Base-by-base conservation (phyloP, 2,888 invertebrate species). In the Pristionchus japonicus region DNA sequence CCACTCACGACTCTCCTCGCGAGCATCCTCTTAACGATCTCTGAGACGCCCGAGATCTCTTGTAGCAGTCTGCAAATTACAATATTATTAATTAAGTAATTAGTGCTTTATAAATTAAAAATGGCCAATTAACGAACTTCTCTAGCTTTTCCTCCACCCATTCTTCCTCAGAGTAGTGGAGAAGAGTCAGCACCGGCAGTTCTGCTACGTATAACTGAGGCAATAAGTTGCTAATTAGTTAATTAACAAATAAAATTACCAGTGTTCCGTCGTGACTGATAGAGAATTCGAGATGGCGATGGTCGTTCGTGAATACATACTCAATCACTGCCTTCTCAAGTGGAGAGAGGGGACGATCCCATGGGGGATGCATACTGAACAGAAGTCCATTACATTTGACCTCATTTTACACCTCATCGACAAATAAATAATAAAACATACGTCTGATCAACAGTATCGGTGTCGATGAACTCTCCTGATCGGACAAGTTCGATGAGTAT, bases 291-390 rank as follows among this genome's bases (percentile, higher is more conserved):
- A 89, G 87, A 40, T 84, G 40, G 9, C 89, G 89, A 64, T 87
- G 88, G 31, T 90, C 89, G n/a, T 89, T 37, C 4, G 85, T 77
- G 23, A 90, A 86, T 13, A 77, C 88, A 67, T 88, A 87, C 64
- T 88, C 88, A 15, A 90, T 67, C 1, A 83, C 77, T 27, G 90
- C 85, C n/a, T 70, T 88, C 67, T 90, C 90, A 0, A 90, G 77
- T 20, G 89, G 37, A 31, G 89, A 84, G 15, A 90, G 88, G 11
- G 86, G 67, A 52, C 88, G 80, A 80, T 90, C 88, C 90, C 90
- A 90, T 13, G 89, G 84, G 15, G 88, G 84, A 37, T 83, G 87
- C 49, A 80, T 43, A 86, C 89, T 90, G 47, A 77, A 86, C 13
- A 27, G 40, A 37, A 13, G 57, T 57, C 17, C 34, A 3, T 31